Evolutionary conservation across 2,113 vertebrate genomes (phyloP).

Genomic region (Piaya cayana): DNA sequence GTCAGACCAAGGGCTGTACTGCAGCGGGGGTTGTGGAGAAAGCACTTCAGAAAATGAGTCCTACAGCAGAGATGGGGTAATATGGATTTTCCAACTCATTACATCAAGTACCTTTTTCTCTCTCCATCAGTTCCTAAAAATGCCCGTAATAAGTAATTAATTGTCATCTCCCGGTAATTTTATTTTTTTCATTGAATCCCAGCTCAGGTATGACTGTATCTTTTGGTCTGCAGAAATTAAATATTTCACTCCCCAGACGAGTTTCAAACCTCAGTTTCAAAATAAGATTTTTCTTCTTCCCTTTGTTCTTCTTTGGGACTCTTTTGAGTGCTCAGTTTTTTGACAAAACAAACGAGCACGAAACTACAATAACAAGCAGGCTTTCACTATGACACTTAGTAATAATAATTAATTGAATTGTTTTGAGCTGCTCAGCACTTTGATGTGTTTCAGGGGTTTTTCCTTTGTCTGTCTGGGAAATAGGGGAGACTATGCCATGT

Average conservation of each 20-base stretch:
- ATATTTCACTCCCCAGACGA: background rate
- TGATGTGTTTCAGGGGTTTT: slow-evolving; percentile 9
- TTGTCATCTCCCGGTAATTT: background rate
- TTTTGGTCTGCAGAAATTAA: background rate
- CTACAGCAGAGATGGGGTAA: background rate
- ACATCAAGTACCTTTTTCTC: background rate
- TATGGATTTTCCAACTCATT: background rate
- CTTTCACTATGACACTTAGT: background rate
- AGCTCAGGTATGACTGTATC: background rate
- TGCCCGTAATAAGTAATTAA: background rate
- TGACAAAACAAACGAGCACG: background rate
- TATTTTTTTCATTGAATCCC: background rate
- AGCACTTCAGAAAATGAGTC: background rate
- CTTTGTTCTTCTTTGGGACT: too few relatives aligned
- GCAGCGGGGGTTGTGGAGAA: background rate
- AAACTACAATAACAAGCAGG: background rate
- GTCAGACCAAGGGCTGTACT: background rate
- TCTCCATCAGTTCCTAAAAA: background rate
- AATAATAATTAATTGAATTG: background rate
- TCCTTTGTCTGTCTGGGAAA: background rate
- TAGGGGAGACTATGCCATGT: background rate
- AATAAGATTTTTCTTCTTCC: background rate
- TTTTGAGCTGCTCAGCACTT: background rate
- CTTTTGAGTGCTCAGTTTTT: background rate
- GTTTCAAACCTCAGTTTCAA: background rate